These are phyloP conservation scores for Macropodus opercularis DNA, from an alignment of 2,797 vertebrate species.

Conservation along the genomic window DNA sequence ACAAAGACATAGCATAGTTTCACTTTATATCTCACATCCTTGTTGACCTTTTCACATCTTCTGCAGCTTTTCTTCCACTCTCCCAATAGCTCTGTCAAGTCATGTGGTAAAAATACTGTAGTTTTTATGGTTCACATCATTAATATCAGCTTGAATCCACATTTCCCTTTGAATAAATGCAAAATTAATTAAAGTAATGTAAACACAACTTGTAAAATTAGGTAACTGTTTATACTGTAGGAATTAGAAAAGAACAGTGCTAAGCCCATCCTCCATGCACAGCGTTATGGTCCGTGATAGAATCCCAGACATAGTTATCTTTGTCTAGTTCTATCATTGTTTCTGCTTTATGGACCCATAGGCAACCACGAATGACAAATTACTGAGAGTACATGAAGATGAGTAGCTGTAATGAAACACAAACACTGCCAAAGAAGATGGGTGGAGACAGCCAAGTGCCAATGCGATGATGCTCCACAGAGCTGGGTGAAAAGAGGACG, in stretches of 20 bases:
- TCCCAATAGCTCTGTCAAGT: neutral
- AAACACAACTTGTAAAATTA: neutral
- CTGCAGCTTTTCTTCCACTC: neutral
- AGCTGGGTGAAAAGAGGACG: conserved; percentile 18
- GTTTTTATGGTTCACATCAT: neutral
- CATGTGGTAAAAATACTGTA: conserved; percentile 16
- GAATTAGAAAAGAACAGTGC: conserved; percentile 16
- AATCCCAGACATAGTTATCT: conserved; percentile 38
- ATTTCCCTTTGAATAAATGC: conserved; percentile 3
- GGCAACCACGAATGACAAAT: conserved; percentile 47
- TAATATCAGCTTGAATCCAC: neutral
- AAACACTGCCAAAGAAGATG: conserved; percentile 39
- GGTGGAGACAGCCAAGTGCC: conserved; percentile 27
- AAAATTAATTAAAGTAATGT: conserved; percentile 6
- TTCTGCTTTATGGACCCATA: conserved; percentile 56
- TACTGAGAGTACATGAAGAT: conserved; percentile 54
- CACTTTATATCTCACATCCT: conserved; percentile 3
- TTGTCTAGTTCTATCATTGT: conserved; percentile 52
- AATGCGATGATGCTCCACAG: conserved; percentile 35
- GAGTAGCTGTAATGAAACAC: conserved; percentile 55
- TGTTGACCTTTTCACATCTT: conserved; percentile 21
- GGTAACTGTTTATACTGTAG: conserved; percentile 22
- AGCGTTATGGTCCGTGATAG: conserved; percentile 40
- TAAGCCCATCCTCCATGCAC: conserved; percentile 25
- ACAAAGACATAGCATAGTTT: neutral